These are phyloP conservation scores for Ptychadena robeensis DNA, from an alignment of 2,797 vertebrate species.

Conservation along the genomic window DNA sequence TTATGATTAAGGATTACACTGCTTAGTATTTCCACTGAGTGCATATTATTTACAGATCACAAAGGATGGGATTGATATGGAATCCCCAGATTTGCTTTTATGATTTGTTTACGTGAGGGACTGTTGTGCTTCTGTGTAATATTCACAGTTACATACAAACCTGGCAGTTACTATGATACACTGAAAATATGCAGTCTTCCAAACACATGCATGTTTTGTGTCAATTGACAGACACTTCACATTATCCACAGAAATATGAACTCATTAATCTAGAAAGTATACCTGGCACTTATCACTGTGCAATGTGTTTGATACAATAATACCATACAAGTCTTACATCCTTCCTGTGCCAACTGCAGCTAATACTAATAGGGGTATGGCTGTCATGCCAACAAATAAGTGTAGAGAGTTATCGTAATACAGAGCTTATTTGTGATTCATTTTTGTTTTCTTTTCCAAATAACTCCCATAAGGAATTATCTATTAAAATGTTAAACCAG, in stretches of 20 bases:
- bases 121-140: neutral
- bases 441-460: neutral
- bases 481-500: neutral
- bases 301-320: conserved; percentile 13
- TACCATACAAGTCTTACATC: neutral
- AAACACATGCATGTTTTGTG: neutral
- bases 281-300: neutral
- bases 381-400: conserved; percentile 30
- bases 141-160: neutral
- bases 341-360: conserved; percentile 9
- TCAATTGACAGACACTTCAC: neutral
- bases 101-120: neutral
- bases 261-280: neutral
- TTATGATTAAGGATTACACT: neutral
- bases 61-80: neutral
- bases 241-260: conserved; percentile 4
- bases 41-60: neutral
- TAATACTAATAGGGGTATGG: conserved; percentile 53
- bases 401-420: neutral
- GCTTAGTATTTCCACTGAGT: neutral
- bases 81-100: neutral
- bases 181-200: neutral
- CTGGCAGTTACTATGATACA: neutral
- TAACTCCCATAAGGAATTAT: neutral
- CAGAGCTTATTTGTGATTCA: neutral